Conservation (phyloP, 2,797 vertebrate genomes). For the Lemur catta region DNA sequence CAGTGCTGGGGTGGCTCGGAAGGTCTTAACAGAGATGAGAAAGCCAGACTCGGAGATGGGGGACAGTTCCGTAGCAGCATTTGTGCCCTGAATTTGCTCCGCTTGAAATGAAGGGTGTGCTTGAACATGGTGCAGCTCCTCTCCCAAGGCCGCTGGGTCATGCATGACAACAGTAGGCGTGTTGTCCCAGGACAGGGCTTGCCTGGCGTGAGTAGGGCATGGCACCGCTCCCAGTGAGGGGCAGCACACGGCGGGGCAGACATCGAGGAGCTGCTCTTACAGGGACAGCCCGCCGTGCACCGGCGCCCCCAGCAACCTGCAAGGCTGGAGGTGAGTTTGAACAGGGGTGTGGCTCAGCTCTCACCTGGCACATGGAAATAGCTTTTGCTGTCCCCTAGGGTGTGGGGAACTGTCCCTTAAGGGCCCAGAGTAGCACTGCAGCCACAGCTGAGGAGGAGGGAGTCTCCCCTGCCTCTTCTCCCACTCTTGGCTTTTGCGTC, state of each 20-base stretch:
- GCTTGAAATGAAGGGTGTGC: not conserved
- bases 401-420: not conserved
- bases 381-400: not conserved
- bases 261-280: not conserved
- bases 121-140: not conserved
- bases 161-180: accelerated
- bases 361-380: not conserved
- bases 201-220: not conserved
- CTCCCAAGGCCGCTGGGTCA: not conserved
- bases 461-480: no score
- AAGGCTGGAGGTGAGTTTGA: not conserved
- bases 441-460: not conserved
- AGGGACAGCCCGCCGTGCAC: accelerated
- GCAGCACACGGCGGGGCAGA: not conserved
- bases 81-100: not conserved
- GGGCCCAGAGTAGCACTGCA: no score
- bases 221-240: not conserved
- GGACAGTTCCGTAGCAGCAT: not conserved
- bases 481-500: not conserved
- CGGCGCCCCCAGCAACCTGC: accelerated
- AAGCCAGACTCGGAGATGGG: not conserved
- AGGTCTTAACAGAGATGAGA: not conserved
- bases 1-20: not conserved
- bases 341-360: not conserved
- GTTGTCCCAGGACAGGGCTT: not conserved